Evolutionary conservation across 2,797 vertebrate species (phyloP).

Genomic region (Macroramphosus scolopax): DNA sequence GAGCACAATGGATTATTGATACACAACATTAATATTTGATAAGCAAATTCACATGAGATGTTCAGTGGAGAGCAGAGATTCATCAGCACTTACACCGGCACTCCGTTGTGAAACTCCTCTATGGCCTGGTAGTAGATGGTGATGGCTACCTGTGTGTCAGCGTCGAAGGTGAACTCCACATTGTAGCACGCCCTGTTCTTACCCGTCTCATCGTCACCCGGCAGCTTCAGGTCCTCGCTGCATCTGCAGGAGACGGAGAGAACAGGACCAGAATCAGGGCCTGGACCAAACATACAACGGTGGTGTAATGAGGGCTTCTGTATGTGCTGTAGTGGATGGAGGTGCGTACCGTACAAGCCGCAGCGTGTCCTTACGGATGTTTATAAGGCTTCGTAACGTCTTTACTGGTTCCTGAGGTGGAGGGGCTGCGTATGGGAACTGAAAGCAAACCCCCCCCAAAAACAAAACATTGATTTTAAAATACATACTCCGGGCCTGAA

Average conservation of each 20-base stretch:
- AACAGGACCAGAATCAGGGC: background rate
- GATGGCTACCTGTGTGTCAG: constrained; percentile 92
- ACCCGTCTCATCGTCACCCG: constrained; percentile 81
- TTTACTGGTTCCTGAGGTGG: constrained; percentile 98
- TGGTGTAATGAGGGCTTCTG: constrained; percentile 9
- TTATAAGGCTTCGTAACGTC: constrained; percentile 94
- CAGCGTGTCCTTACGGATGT: constrained; percentile 97
- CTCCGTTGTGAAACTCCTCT: constrained; percentile 93
- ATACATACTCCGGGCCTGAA: constrained; percentile 27
- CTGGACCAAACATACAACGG: constrained; percentile 19
- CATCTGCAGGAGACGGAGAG: constrained; percentile 73
- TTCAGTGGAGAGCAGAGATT: too few species aligned
- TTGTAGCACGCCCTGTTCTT: constrained; percentile 89
- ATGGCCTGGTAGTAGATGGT: constrained; percentile 98
- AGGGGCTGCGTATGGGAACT: constrained; percentile 97
- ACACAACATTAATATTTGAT: background rate
- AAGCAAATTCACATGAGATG: too few species aligned
- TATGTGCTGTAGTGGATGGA: constrained; percentile 2
- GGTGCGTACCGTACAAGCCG: constrained; percentile 87
- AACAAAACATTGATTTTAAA: constrained; percentile 41
- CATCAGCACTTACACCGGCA: constrained; percentile 84
- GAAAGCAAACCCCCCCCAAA: constrained; percentile 42
- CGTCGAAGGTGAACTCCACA: constrained; percentile 96
- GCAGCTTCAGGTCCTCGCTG: constrained; percentile 89
- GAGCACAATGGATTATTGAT: background rate